A percentile compares a stretch with the other conserved stretches of the same genome.
These are phyloP conservation scores for Montifringilla adamsi DNA, from an alignment of 2,113 vertebrate genomes.

Conservation along the genomic window DNA sequence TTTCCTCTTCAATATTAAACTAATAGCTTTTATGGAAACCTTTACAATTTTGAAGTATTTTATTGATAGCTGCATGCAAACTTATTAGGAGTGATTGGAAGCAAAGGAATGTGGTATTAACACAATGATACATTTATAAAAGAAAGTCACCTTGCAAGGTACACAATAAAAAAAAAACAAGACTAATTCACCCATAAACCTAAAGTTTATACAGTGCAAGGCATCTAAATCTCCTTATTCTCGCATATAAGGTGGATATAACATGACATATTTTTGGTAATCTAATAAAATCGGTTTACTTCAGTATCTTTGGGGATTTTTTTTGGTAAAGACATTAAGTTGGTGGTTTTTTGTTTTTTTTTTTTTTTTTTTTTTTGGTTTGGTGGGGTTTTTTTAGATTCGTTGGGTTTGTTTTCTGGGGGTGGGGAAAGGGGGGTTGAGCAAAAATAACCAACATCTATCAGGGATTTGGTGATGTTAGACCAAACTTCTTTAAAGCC, in stretches of 20 bases:
- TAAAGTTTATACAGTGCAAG: neutral
- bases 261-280: neutral
- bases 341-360: neutral
- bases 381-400: neutral
- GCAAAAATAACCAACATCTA: neutral
- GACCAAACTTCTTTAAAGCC: neutral
- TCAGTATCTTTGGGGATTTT: neutral
- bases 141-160: neutral
- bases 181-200: neutral
- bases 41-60: neutral
- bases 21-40: neutral
- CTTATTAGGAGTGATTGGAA: neutral
- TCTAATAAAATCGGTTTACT: neutral
- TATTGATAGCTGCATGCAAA: neutral
- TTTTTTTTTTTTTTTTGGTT: neutral
- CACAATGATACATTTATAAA: neutral
- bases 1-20: neutral
- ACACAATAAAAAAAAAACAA: neutral
- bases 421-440: accelerated
- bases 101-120: neutral
- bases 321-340: neutral
- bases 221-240: neutral
- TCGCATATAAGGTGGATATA: neutral
- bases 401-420: neutral
- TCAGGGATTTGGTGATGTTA: neutral